These are phyloP conservation scores for Acyrthosiphon pisum DNA, from an alignment of 1,140 invertebrate genomes.

Conservation along the genomic window DNA sequence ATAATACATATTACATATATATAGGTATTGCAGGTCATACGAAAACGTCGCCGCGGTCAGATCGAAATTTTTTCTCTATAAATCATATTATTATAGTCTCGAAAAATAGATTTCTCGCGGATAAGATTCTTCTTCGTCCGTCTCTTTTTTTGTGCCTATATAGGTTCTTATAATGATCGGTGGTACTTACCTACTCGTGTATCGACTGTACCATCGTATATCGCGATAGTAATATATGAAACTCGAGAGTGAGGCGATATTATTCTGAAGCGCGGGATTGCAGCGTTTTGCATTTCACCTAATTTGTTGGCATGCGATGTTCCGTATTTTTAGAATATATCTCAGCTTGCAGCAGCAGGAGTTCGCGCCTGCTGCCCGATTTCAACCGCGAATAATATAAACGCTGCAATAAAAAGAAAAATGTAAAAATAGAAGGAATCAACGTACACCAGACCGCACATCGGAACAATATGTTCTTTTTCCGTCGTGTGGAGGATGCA, in stretches of 20 bases:
- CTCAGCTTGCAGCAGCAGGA: conserved; percentile 21
- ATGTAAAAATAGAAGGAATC: conserved; percentile 3
- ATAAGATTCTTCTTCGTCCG: not conserved
- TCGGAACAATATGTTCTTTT: not conserved
- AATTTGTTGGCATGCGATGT: conserved; percentile 47
- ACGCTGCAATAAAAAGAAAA: conserved; percentile 24
- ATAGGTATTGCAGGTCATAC: not conserved
- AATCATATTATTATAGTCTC: not conserved
- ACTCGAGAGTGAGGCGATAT: not conserved
- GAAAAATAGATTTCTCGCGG: not conserved
- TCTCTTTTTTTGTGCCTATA: not conserved
- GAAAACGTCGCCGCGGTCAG: not conserved
- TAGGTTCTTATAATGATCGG: not conserved
- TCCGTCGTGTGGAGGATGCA: too few relatives aligned
- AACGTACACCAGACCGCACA: not conserved
- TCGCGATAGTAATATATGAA: not conserved
- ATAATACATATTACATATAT: not conserved
- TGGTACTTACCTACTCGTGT: not conserved
- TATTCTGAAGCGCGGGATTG: conserved; percentile 11
- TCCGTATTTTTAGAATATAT: conserved; percentile 53
- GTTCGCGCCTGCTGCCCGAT: not conserved
- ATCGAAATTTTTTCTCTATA: not conserved
- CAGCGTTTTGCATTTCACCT: conserved; percentile 41
- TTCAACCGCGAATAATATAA: conserved; percentile 53
- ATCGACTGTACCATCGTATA: too few relatives aligned